A percentile compares a stretch with the other conserved stretches of the same genome.
Conservation (phyloP, 2,113 vertebrate genomes). For the Bubo scandiacus region DNA sequence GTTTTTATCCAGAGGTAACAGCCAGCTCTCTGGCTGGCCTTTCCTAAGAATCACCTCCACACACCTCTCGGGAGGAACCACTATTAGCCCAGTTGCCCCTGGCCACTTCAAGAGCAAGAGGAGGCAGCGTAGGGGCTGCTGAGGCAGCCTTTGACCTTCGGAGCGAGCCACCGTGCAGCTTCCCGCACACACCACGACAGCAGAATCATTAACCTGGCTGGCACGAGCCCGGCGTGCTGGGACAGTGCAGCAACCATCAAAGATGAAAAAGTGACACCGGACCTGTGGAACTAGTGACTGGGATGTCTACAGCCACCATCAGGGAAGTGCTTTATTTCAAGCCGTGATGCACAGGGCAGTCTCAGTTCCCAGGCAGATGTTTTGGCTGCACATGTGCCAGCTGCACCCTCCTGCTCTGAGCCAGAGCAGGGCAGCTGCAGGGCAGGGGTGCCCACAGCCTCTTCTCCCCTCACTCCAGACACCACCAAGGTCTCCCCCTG, state of each 20-base stretch:
- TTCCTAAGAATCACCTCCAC: not conserved
- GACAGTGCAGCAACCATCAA: not conserved
- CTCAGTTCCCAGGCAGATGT: not conserved
- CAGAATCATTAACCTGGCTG: not conserved
- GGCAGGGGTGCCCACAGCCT: not conserved
- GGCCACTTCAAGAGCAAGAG: not conserved
- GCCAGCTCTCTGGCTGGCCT: not conserved
- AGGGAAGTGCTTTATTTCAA: not conserved
- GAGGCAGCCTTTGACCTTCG: not conserved
- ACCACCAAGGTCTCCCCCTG: not conserved
- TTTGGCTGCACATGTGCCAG: not conserved
- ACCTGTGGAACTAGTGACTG: accelerated
- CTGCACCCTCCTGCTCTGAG: not conserved
- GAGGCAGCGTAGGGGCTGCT: not conserved
- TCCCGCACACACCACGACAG: accelerated
- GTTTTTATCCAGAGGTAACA: not conserved
- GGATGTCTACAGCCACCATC: not conserved
- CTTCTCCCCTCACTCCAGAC: not conserved
- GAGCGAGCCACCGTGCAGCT: not conserved
- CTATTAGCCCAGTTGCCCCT: accelerated
- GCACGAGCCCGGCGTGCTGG: not conserved
- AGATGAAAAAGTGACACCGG: not conserved
- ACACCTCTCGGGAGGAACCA: not conserved
- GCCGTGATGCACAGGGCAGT: accelerated
- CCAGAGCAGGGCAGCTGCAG: not conserved